Conservation (phyloP, 2,888 invertebrate species). For the Cephus rjabovi region DNA sequence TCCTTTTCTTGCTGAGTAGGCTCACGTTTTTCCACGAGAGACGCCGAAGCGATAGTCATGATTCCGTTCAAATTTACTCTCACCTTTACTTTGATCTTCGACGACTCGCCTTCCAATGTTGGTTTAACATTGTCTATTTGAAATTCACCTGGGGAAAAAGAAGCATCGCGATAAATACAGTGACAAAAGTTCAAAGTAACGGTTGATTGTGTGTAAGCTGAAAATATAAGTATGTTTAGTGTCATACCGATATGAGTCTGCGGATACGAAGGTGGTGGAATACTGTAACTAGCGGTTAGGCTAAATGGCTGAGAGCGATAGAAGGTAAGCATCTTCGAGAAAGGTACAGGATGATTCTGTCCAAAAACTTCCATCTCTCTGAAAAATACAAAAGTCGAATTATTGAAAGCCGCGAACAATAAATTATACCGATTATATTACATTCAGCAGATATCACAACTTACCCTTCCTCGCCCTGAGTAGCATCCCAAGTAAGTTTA, state of each 20-base stretch:
- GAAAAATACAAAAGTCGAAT: conserved; percentile 38
- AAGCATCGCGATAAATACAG: background rate
- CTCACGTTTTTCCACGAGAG: conserved; percentile 78
- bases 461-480: conserved; percentile 72
- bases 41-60: conserved; percentile 88
- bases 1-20: conserved; percentile 62
- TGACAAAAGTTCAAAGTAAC: background rate
- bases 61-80: conserved; percentile 95
- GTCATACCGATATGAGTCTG: conserved; percentile 82
- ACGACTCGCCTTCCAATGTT: conserved; percentile 88
- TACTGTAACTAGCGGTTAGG: conserved; percentile 86
- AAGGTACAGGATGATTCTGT: conserved; percentile 89
- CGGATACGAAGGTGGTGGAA: conserved; percentile 77
- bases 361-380: conserved; percentile 95
- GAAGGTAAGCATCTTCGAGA: conserved; percentile 94
- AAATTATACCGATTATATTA: background rate
- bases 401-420: background rate
- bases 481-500: conserved; percentile 83
- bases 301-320: conserved; percentile 90
- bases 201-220: background rate
- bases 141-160: conserved; percentile 73
- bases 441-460: conserved; percentile 22
- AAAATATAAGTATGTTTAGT: background rate
- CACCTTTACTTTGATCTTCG: conserved; percentile 96
- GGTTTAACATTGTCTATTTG: conserved; percentile 86